Conservation (phyloP, 2,888 invertebrate species). For the Rhamnusium bicolor region DNA sequence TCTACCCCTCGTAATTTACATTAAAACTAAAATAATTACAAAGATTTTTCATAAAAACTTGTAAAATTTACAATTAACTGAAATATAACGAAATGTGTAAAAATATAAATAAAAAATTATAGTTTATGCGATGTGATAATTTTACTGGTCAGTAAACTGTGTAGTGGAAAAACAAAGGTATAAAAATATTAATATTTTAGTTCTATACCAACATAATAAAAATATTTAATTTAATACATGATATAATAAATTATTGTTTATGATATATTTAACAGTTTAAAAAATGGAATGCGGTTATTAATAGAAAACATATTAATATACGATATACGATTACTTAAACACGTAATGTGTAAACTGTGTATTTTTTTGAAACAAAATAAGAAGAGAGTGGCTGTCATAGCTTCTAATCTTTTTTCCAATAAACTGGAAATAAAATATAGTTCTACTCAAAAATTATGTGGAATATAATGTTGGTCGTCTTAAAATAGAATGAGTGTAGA, state of each 20-base stretch:
- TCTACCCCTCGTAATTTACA: no score
- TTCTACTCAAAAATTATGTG: conserved; percentile 7
- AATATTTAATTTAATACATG: not conserved
- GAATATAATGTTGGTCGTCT: not conserved
- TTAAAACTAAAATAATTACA: no score
- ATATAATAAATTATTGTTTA: not conserved
- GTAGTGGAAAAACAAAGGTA: not conserved
- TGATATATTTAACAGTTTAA: not conserved
- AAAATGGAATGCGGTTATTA: not conserved
- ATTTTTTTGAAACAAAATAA: not conserved
- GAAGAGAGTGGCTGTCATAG: not conserved
- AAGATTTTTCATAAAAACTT: no score
- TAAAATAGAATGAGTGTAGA: conserved; percentile 17
- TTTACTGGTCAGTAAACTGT: not conserved
- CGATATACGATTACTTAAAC: not conserved
- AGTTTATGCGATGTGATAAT: not conserved
- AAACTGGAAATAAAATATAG: not conserved
- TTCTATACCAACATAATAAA: not conserved
- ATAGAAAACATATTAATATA: not conserved
- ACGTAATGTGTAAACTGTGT: not conserved
- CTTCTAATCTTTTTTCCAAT: not conserved
- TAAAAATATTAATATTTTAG: not conserved
- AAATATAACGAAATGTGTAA: not conserved
- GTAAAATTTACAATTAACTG: not conserved
- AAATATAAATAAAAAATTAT: not conserved